Conservation (phyloP, 2,888 invertebrate genomes). For the Drosophila paranaensis region DNA sequence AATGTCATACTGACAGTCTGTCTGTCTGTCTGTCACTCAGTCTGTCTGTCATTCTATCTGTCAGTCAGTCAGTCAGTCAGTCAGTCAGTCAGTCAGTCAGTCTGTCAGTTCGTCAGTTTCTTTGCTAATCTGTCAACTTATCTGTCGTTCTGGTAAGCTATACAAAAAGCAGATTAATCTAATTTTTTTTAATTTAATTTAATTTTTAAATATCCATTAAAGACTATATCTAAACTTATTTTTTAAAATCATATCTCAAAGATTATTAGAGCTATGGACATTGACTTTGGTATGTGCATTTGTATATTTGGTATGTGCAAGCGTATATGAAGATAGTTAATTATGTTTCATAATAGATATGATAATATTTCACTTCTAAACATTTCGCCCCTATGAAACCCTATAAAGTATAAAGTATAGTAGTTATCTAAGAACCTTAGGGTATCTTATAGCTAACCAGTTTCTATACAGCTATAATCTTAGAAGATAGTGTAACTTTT, state of each 20-base stretch:
- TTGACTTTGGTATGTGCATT: neutral
- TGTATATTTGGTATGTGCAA: neutral
- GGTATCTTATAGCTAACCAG: neutral
- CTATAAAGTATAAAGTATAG: neutral
- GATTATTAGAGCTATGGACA: neutral
- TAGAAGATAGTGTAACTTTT: neutral
- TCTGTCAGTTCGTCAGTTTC: neutral
- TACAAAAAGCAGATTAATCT: neutral
- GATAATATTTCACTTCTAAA: too few species aligned
- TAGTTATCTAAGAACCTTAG: neutral
- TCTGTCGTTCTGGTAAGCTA: neutral
- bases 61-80: neutral
- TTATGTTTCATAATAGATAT: neutral
- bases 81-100: too few species aligned
- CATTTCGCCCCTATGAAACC: too few species aligned
- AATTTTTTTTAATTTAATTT: too few species aligned
- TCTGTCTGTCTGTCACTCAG: neutral
- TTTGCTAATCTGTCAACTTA: too few species aligned
- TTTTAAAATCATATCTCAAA: neutral
- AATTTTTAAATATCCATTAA: neutral
- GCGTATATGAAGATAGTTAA: neutral
- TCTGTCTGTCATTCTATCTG: neutral
- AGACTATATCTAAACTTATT: neutral
- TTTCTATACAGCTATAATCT: fast-evolving
- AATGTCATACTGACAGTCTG: too few species aligned